Base-by-base conservation (phyloP, 2,888 invertebrate species). In the Quadroppia sp. region DNA sequence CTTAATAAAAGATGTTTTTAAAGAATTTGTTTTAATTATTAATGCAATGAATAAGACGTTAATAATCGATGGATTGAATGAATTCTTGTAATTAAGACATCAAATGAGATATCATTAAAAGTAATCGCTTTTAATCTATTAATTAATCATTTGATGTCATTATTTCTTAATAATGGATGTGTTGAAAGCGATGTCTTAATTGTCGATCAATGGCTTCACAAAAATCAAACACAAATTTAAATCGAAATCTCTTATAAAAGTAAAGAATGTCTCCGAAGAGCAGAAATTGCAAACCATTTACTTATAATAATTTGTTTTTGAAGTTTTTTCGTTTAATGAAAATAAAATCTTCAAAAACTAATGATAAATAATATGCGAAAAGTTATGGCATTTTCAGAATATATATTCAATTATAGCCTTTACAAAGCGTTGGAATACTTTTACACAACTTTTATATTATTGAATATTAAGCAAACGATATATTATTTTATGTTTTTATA, bases 131-230 rank as follows among this genome's bases (percentile, higher is more conserved):
- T 59, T 28, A 59, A 59, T 59, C 59, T 59, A 30, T 59, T 59
- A 59, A 59, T 59, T 59, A 59, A 59, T 59, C 59, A 59, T 59
- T 59, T 59, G 50, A 50, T 6, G 50, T 20, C 50, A 50, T 50
- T 50, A 50, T 20, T n/a, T 50, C 50, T 36, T 28, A 59, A 30
- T 59, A 59, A 7, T 56, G 23, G 23, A 28, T 59, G 59, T 59
- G 59, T 59, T 59, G 32, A 59, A 59, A 59, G 15, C 28, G 17
- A 59, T 13, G 30, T 28, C 32, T 59, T 28, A 59, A 30, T 59
- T 59, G 59, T 32, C 59, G 59, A 59, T 59, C 59, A 59, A 59
- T 59, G 32, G 15, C 15, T 59, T 23, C 32, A 23, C 25, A 50
- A 20, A 50, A 20, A 20, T 7, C 2, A 50, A 50, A 20, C n/a